phyloP scores from a whole-genome alignment of 2,113 vertebrate genomes.

The Pantherophis guttatus region DNA sequence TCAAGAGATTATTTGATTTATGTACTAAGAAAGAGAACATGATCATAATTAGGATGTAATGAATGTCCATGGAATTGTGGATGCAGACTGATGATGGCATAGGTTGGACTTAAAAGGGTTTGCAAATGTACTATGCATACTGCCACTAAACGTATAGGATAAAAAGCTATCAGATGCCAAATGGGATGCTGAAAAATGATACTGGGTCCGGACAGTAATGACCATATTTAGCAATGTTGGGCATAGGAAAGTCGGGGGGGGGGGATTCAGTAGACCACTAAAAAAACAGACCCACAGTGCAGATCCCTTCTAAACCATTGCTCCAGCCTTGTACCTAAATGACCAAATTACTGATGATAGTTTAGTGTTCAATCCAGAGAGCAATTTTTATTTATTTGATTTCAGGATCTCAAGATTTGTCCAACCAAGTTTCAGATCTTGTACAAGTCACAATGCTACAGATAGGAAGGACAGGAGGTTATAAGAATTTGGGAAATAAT shows the following conservation, averaged over 20 bases:
- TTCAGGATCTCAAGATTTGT: not conserved
- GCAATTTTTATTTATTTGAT: not conserved
- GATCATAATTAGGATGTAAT: conserved; percentile 1
- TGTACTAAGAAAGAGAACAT: not conserved
- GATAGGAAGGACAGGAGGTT: not conserved
- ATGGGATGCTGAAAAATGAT: not conserved
- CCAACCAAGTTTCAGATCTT: not conserved
- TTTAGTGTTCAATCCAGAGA: not conserved
- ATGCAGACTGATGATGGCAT: not conserved
- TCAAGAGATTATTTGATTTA: conserved; percentile 2
- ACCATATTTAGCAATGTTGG: not conserved
- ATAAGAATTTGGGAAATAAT: not conserved
- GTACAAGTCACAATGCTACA: not conserved
- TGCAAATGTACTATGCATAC: not conserved
- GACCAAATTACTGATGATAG: not conserved
- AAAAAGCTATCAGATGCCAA: not conserved
- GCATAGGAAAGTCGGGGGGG: not conserved
- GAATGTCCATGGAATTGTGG: not conserved
- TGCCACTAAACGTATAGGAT: not conserved
- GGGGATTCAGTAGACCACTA: not conserved
- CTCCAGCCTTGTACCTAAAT: not conserved
- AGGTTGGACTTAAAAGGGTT: not conserved
- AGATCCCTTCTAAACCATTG: not conserved
- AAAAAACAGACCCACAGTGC: not conserved
- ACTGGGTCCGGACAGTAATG: not conserved